Conservation (phyloP, 2,113 vertebrate genomes). For the Grus americana region DNA sequence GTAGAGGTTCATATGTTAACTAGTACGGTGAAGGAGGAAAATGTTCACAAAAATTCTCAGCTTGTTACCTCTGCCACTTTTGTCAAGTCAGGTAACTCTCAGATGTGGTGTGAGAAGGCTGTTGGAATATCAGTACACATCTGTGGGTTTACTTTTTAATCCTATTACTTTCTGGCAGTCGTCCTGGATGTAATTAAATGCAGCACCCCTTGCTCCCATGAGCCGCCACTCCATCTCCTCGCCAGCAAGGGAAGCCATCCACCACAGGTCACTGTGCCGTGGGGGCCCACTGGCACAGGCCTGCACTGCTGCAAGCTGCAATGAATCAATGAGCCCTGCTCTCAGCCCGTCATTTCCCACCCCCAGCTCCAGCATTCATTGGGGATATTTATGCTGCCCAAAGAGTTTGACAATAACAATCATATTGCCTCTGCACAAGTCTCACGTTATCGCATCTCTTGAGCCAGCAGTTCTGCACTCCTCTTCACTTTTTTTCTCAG, state of each 20-base stretch:
- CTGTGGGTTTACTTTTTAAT: not conserved
- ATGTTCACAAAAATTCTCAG: not conserved
- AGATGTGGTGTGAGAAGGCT: not conserved
- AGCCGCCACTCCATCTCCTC: not conserved
- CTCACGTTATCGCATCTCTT: fast-evolving
- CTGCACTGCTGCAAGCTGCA: not conserved
- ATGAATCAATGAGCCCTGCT: not conserved
- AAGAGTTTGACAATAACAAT: not conserved
- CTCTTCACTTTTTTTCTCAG: not conserved
- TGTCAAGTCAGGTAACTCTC: not conserved
- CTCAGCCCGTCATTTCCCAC: fast-evolving
- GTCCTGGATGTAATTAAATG: not conserved
- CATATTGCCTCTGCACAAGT: not conserved
- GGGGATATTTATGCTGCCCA: fast-evolving
- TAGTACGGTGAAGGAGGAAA: not conserved
- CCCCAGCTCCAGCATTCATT: fast-evolving
- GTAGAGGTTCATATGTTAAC: not conserved
- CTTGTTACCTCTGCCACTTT: not conserved
- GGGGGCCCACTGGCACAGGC: fast-evolving
- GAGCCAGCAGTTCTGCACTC: not conserved
- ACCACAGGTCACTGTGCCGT: fast-evolving
- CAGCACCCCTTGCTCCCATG: fast-evolving
- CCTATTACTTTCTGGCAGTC: not conserved
- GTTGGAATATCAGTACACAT: not conserved
- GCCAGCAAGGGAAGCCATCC: not conserved